Percentiles rank a stretch among this genome's conserved stretches.
phyloP scores from a whole-genome alignment of 2,888 invertebrate species.

The Himalopsyche anomala region DNA sequence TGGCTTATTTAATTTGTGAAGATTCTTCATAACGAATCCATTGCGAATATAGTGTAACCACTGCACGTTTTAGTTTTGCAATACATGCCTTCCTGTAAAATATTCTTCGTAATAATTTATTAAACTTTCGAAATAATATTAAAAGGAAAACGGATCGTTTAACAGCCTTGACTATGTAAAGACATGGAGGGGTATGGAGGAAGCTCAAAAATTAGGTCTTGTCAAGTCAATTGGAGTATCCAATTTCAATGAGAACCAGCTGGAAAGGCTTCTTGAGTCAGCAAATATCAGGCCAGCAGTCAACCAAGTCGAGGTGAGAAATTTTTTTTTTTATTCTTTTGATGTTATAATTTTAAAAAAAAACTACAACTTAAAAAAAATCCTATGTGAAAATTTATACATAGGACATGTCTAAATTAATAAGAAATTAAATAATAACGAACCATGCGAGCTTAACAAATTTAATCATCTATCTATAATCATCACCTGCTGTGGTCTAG shows the following conservation, averaged over 20 bases:
- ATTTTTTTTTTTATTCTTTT: too few relatives aligned
- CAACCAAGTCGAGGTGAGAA: constrained; percentile 74
- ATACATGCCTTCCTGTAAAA: background rate
- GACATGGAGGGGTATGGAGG: constrained; percentile 82
- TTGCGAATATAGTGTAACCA: background rate
- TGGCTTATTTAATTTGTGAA: too few relatives aligned
- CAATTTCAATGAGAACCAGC: constrained; percentile 82
- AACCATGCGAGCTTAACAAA: too few relatives aligned
- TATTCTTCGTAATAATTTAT: background rate
- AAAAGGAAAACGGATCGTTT: constrained; percentile 48
- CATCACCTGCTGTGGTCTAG: too few relatives aligned
- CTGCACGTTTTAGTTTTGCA: too few relatives aligned
- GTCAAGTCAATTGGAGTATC: constrained; percentile 82
- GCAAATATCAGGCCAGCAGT: constrained; percentile 76
- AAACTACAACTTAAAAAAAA: too few relatives aligned
- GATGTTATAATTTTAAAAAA: too few relatives aligned
- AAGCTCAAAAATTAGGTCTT: constrained; percentile 77
- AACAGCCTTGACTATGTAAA: constrained; percentile 76
- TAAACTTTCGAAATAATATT: constrained; percentile 2
- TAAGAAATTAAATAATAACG: too few relatives aligned
- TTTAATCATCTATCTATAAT: too few relatives aligned
- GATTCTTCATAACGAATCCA: background rate
- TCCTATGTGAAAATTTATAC: too few relatives aligned
- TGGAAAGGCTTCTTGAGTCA: constrained; percentile 76
- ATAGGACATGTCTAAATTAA: too few relatives aligned